phyloP scores from a whole-genome alignment of 2,797 vertebrate genomes.

The Cyclopterus lumpus region DNA sequence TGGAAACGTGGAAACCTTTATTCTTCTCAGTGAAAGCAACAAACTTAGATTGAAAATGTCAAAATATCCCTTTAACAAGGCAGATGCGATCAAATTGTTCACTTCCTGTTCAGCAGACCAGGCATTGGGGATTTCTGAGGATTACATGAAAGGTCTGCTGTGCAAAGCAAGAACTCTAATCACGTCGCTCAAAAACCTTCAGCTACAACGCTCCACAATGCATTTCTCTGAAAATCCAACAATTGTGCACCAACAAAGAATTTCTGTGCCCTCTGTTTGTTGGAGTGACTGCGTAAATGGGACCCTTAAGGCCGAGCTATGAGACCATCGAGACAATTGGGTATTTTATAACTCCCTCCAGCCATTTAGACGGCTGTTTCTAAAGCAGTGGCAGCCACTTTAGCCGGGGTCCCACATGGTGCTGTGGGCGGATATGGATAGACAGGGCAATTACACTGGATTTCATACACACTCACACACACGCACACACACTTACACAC shows the following conservation, averaged over 20 bases:
- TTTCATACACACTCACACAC: conserved; percentile 48
- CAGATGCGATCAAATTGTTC: conserved; percentile 51
- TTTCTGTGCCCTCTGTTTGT: conserved; percentile 68
- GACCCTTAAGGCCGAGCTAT: conserved; percentile 65
- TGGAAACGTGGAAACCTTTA: conserved; percentile 24
- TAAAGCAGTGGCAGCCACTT: conserved; percentile 76
- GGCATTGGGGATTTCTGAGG: conserved; percentile 54
- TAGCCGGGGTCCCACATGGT: conserved; percentile 71
- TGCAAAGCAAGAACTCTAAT: conserved; percentile 55
- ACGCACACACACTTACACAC: conserved; percentile 25
- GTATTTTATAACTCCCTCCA: conserved; percentile 76
- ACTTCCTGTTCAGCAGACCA: conserved; percentile 50
- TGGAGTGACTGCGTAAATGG: conserved; percentile 72
- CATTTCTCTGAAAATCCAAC: conserved; percentile 49
- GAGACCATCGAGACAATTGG: conserved; percentile 74
- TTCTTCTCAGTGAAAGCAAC: conserved; percentile 23
- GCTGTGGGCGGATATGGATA: conserved; percentile 75
- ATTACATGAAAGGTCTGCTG: conserved; percentile 58
- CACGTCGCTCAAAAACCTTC: conserved; percentile 50
- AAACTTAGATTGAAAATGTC: conserved; percentile 54
- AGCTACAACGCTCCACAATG: conserved; percentile 24
- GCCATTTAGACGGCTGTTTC: conserved; percentile 75
- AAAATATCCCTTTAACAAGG: conserved; percentile 64
- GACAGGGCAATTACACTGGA: conserved; percentile 77
- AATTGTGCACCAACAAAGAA: conserved; percentile 64